Percentiles rank a stretch among this genome's conserved stretches.
These are phyloP conservation scores for Dorcus hopei DNA, from an alignment of 2,888 invertebrate species.

Conservation along the genomic window DNA sequence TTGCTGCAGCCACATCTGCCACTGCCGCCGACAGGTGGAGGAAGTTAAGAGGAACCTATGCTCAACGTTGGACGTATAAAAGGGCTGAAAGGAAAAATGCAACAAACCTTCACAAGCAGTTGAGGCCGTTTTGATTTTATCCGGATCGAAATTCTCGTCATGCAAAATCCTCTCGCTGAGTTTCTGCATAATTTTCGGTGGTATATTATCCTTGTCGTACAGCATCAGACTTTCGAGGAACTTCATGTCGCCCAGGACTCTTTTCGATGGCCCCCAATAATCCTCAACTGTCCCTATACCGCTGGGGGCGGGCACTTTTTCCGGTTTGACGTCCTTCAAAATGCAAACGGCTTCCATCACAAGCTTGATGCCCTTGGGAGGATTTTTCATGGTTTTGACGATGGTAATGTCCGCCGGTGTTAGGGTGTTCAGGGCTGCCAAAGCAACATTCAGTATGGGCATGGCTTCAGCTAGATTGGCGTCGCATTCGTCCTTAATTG, in stretches of 20 bases:
- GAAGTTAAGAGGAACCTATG: no score
- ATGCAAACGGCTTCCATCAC: slow-evolving; percentile 97
- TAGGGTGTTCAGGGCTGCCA: slow-evolving; percentile 84
- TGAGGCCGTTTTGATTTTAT: slow-evolving; percentile 82
- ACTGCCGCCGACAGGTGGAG: no score
- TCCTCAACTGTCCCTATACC: slow-evolving; percentile 86
- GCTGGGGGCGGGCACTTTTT: slow-evolving; percentile 76
- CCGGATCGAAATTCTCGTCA: slow-evolving; percentile 88
- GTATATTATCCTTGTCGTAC: slow-evolving; percentile 93
- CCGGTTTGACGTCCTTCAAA: slow-evolving; percentile 87
- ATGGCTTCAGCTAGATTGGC: slow-evolving; percentile 86
- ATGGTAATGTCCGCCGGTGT: slow-evolving; percentile 88
- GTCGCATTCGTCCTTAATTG: slow-evolving; percentile 91
- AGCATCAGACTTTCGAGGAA: slow-evolving; percentile 83
- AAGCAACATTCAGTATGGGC: slow-evolving; percentile 83
- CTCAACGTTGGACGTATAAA: neutral
- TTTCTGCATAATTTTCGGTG: slow-evolving; percentile 76
- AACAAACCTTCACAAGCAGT: slow-evolving; percentile 78
- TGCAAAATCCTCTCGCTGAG: slow-evolving; percentile 75
- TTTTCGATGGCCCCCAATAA: slow-evolving; percentile 90
- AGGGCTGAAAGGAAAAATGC: neutral
- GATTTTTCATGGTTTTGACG: slow-evolving; percentile 95
- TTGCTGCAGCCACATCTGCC: no score
- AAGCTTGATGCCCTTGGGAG: slow-evolving; percentile 82
- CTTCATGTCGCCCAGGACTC: slow-evolving; percentile 84